These are phyloP conservation scores for Smutsia gigantea DNA, from an alignment of 2,797 vertebrate genomes.

Conservation along the genomic window DNA sequence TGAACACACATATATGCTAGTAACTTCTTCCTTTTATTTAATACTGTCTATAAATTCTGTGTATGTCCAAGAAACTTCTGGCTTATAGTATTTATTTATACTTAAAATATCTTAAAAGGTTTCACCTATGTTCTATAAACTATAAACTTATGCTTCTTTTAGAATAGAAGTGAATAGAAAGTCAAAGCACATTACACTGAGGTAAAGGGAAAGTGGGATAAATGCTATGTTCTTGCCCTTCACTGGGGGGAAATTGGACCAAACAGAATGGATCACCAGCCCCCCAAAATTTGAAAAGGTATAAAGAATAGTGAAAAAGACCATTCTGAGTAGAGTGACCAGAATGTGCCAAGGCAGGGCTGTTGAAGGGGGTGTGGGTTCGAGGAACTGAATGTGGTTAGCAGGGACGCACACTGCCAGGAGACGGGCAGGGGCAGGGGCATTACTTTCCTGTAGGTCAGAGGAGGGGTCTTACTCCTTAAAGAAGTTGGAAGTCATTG, in stretches of 20 bases:
- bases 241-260: background rate
- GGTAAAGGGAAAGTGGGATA: background rate
- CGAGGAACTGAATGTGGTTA: background rate
- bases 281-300: background rate
- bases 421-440: background rate
- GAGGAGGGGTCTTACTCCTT: conserved; percentile 39
- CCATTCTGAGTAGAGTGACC: background rate
- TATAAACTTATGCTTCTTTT: background rate
- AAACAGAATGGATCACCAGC: background rate
- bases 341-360: background rate
- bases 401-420: background rate
- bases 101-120: background rate
- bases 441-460: background rate
- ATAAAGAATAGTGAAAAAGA: background rate
- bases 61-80: background rate
- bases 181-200: background rate
- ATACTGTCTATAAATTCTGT: background rate
- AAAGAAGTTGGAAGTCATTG: background rate
- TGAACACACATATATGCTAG: background rate
- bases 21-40: background rate
- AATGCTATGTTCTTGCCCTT: background rate
- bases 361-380: background rate
- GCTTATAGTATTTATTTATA: background rate
- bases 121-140: background rate
- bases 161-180: background rate